Percentiles rank a stretch among this genome's conserved stretches.
Conservation (phyloP, 2,888 invertebrate genomes). For the Acanthacorydalis orientalis region DNA sequence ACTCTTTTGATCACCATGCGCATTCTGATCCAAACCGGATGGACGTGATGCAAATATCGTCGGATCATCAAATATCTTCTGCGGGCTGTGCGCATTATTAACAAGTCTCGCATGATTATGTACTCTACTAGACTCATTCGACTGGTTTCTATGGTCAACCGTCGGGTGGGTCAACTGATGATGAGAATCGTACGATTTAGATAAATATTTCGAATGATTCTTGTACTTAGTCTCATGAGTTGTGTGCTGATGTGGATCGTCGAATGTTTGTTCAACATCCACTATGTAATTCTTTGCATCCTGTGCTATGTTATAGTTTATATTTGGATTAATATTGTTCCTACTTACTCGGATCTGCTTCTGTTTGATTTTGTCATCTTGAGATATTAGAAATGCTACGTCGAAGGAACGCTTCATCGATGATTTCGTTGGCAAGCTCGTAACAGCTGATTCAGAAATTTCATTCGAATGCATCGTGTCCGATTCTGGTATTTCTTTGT, state of each 20-base stretch:
- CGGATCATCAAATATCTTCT: constrained; percentile 44
- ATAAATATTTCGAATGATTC: neutral
- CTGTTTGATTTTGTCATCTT: constrained; percentile 62
- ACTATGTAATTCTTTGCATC: constrained; percentile 6
- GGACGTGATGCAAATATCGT: constrained; percentile 21
- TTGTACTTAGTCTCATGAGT: neutral
- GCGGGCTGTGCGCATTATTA: constrained; percentile 17
- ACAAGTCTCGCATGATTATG: constrained; percentile 15
- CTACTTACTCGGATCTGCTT: constrained; percentile 37
- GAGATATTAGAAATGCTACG: constrained; percentile 78
- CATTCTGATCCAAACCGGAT: constrained; percentile 11
- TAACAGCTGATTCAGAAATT: neutral
- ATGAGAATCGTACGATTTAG: neutral
- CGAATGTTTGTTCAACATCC: constrained; percentile 8
- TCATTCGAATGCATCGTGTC: neutral
- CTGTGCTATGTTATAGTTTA: constrained; percentile 10
- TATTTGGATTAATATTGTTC: constrained; percentile 17
- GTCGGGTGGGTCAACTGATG: constrained; percentile 6
- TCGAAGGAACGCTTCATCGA: constrained; percentile 68
- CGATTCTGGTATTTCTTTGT: neutral
- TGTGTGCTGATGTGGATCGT: constrained; percentile 6
- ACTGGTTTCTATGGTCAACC: constrained; percentile 13
- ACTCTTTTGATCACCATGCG: constrained; percentile 41
- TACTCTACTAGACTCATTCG: constrained; percentile 5
- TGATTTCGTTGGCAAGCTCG: constrained; percentile 23